Evolutionary conservation across 2,888 invertebrate species (phyloP).

Genomic region (Nowickia ferox): DNA sequence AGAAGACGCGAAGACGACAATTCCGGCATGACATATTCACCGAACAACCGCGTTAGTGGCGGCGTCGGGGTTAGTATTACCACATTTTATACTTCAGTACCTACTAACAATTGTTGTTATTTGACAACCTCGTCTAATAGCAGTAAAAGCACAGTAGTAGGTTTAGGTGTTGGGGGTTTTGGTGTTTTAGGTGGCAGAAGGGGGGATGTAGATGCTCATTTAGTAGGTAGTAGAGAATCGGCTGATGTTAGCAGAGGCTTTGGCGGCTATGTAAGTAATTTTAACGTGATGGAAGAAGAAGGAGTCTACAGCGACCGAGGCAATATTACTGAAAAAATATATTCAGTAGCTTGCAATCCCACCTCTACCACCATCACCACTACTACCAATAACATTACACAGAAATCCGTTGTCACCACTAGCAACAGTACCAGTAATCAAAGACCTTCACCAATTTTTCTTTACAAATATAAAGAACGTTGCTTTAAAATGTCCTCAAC

Average conservation of each 20-base stretch:
- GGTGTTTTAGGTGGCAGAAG: slow-evolving; percentile 64
- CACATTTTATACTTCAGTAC: slow-evolving; percentile 72
- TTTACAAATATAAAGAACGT: slow-evolving; percentile 65
- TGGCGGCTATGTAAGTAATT: slow-evolving; percentile 54
- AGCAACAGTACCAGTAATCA: slow-evolving; percentile 67
- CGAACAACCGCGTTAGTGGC: slow-evolving; percentile 76
- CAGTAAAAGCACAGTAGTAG: slow-evolving; percentile 65
- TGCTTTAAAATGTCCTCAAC: slow-evolving; percentile 58
- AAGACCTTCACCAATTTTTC: slow-evolving; percentile 49
- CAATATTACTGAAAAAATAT: slow-evolving; percentile 67
- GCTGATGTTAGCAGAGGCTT: slow-evolving; percentile 72
- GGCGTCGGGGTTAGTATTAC: slow-evolving; percentile 77
- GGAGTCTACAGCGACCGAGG: slow-evolving; percentile 67
- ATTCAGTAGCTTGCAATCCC: slow-evolving; percentile 74
- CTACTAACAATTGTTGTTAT: slow-evolving; percentile 61
- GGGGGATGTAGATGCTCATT: slow-evolving; percentile 69
- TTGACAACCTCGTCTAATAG: slow-evolving; percentile 65
- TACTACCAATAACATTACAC: slow-evolving; percentile 68
- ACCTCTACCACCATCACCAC: slow-evolving; percentile 74
- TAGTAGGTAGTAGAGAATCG: slow-evolving; percentile 67
- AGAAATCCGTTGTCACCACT: slow-evolving; percentile 70
- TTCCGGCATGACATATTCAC: slow-evolving; percentile 79
- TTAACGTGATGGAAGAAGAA: slow-evolving; percentile 71
- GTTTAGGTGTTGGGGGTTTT: slow-evolving; percentile 67
- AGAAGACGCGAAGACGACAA: slow-evolving; percentile 80